Percentiles rank a stretch among this genome's conserved stretches.
Evolutionary conservation across 64 coral and sea anemone species (phyloP).

Genomic region (Trachythela sp.): DNA sequence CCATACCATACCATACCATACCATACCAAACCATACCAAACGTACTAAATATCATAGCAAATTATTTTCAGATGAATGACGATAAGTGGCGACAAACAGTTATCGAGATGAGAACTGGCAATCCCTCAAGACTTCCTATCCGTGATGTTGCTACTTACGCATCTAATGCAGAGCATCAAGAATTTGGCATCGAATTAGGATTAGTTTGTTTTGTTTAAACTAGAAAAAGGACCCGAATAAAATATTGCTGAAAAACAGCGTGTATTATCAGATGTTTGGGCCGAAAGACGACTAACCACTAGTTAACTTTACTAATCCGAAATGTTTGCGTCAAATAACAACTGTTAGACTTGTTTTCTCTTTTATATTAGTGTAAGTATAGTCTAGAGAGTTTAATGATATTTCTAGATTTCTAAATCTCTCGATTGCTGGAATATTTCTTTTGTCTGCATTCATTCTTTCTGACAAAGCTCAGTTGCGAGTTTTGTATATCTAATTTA

Average conservation of each 20-base stretch:
- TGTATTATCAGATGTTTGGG: neutral
- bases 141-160: constrained; percentile 2
- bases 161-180: neutral
- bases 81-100: neutral
- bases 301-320: no score
- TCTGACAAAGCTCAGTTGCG: neutral
- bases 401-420: neutral
- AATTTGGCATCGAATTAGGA: constrained; percentile 26
- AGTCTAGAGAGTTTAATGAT: neutral
- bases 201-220: constrained; percentile 13
- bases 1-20: no score
- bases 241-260: neutral
- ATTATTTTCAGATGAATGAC: neutral
- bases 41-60: no score
- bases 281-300: neutral
- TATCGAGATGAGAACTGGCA: neutral
- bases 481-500: neutral
- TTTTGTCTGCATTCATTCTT: neutral
- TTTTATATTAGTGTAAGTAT: neutral
- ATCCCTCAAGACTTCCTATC: constrained; percentile 6
- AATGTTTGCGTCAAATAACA: neutral
- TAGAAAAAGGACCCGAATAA: neutral
- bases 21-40: no score
- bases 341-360: neutral
- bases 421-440: neutral